These are phyloP conservation scores for Campoletis sonorensis DNA, from an alignment of 1,140 invertebrate species.

Conservation along the genomic window DNA sequence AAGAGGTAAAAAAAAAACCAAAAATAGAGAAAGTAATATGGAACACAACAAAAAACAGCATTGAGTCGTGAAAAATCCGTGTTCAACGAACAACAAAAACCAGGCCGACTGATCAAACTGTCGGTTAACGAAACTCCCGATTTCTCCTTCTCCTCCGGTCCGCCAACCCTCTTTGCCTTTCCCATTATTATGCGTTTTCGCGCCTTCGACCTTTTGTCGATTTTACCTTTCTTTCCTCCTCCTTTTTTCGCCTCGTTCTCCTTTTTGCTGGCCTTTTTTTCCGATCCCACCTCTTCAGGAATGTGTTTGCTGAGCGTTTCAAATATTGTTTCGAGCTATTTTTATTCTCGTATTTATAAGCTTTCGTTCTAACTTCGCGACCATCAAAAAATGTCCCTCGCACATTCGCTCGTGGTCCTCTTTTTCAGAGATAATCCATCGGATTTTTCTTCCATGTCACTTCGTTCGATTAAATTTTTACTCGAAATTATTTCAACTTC, in stretches of 20 bases:
- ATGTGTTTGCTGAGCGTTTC: neutral
- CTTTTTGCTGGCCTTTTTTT: neutral
- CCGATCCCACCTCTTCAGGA: neutral
- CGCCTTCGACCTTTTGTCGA: slow-evolving; percentile 37
- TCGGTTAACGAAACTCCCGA: slow-evolving; percentile 34
- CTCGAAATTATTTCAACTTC: no score
- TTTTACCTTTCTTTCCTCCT: neutral
- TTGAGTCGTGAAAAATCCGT: slow-evolving; percentile 40
- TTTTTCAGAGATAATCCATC: neutral
- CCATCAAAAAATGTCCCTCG: no score
- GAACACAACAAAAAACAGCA: neutral
- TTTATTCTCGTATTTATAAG: slow-evolving; percentile 19
- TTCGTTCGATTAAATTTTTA: no score
- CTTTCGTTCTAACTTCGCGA: neutral
- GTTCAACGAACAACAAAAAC: slow-evolving; percentile 36
- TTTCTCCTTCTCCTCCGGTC: neutral
- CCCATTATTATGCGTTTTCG: slow-evolving; percentile 41
- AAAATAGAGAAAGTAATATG: neutral
- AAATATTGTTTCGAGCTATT: neutral
- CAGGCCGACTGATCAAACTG: slow-evolving; percentile 43
- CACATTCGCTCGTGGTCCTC: no score
- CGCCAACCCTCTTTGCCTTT: neutral
- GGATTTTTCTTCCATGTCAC: no score
- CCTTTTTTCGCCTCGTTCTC: neutral
- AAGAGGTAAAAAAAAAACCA: slow-evolving; percentile 2